Evolutionary conservation across 1,140 invertebrate species (phyloP).

Genomic region (Apis mellifera): Amel_HAv3.1 CM009936.2:4094501-4095000

Average conservation of each 20-base stretch:
- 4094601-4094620: too few species aligned
- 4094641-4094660: neutral
- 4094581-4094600: too few species aligned
- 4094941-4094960: slow-evolving; percentile 24
- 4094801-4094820: neutral
- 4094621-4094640: too few species aligned
- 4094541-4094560: too few species aligned
- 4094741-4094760: slow-evolving; percentile 15
- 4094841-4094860: slow-evolving; percentile 26
- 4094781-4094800: neutral
- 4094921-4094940: slow-evolving; percentile 12
- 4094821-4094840: neutral
- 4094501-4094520: too few species aligned
- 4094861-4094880: slow-evolving; percentile 31
- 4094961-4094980: slow-evolving; percentile 61
- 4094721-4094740: slow-evolving; percentile 15
- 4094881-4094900: neutral
- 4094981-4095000: slow-evolving; percentile 44
- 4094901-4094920: neutral
- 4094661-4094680: neutral
- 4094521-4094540: too few species aligned
- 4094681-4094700: slow-evolving; percentile 3
- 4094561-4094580: too few species aligned
- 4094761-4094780: neutral
- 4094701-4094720: too few species aligned